Conservation (phyloP, 2,797 vertebrate genomes). For the Coreius guichenoti region DNA sequence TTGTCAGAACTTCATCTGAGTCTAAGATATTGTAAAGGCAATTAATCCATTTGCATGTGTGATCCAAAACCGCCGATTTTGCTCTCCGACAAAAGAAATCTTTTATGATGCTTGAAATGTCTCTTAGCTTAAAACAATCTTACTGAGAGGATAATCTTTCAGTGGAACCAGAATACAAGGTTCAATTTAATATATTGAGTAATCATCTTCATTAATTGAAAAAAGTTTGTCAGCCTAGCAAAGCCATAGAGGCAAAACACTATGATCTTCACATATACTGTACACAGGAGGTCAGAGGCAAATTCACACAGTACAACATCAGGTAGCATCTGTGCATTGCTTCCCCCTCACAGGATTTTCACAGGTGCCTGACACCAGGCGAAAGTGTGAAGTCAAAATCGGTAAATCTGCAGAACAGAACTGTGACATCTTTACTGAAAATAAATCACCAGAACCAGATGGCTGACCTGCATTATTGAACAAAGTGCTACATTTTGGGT, state of each 20-base stretch:
- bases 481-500: slow-evolving; percentile 33
- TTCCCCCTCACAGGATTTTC: slow-evolving; percentile 31
- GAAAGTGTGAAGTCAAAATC: slow-evolving; percentile 25
- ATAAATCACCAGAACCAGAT: slow-evolving; percentile 42
- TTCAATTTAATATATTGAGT: not conserved
- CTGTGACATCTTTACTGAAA: slow-evolving; percentile 24
- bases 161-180: not conserved
- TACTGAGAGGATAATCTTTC: not conserved
- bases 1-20: not conserved
- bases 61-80: not conserved
- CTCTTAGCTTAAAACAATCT: not conserved
- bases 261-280: not conserved
- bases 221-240: not conserved
- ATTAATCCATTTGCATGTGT: not conserved
- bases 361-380: slow-evolving; percentile 28
- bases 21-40: not conserved
- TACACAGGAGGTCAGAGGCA: slow-evolving; percentile 20
- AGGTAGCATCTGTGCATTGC: slow-evolving; percentile 40
- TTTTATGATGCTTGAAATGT: not conserved
- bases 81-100: not conserved
- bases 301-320: slow-evolving; percentile 38
- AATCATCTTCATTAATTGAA: not conserved
- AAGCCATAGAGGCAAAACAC: not conserved
- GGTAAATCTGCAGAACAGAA: slow-evolving; percentile 16
- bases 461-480: slow-evolving; percentile 44